A percentile compares a stretch with the other conserved stretches of the same genome.
phyloP scores from a whole-genome alignment of 2,113 vertebrate species.

The Aix galericulata region DNA sequence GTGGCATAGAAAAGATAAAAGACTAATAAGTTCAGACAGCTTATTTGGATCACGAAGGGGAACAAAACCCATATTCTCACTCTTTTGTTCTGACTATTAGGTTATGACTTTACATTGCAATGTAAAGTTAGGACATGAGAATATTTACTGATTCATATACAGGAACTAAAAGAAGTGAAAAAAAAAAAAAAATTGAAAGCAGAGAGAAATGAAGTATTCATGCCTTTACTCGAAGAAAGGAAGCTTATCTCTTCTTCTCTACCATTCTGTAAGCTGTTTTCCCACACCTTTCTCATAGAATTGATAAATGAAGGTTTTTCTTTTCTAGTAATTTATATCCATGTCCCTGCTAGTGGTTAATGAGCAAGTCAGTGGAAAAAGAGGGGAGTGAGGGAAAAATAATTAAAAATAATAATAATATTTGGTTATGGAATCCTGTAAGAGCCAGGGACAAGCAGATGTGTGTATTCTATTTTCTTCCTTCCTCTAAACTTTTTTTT shows the following conservation, averaged over 20 bases:
- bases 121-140: neutral
- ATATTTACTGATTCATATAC: neutral
- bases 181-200: neutral
- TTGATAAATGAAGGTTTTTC: neutral
- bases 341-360: neutral
- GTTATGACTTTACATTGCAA: neutral
- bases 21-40: neutral
- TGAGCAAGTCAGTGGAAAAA: neutral
- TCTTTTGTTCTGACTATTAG: neutral
- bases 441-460: neutral
- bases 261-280: neutral
- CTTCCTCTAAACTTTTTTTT: neutral
- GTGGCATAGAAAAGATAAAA: neutral
- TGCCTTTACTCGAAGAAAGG: neutral
- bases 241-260: neutral
- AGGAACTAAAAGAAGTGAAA: neutral
- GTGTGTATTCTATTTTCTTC: neutral
- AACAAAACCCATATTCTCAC: neutral
- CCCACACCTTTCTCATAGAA: neutral
- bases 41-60: neutral
- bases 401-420: too few relatives aligned
- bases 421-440: neutral
- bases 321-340: neutral
- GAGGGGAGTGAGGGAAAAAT: fast-evolving
- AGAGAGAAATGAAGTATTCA: neutral